Base-by-base conservation (phyloP, 2,797 vertebrate species). In the Triplophysa bombifrons region DNA sequence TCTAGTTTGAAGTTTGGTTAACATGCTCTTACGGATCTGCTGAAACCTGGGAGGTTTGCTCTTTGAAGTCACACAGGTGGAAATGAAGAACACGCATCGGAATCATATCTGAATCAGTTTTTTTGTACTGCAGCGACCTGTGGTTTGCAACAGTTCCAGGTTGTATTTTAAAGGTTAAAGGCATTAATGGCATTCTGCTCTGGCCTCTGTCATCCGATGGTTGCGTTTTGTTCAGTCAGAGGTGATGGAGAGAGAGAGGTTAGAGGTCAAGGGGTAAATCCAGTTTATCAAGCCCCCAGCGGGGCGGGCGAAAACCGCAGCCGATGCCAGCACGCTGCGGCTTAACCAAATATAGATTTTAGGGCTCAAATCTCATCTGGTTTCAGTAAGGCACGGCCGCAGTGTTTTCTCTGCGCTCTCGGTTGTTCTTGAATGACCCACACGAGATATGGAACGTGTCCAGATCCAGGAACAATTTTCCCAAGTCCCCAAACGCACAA, bases 301-400 rank as follows among this genome's bases (percentile, higher is more conserved):
- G 12, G 34, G 46, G 56, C 0, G 11, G 34, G 27, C 71, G 56
- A 74, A 78, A 74, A 64, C 70, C 76, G 30, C 22, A 66, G 66
- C 41, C 72, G 10, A 51, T 74, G 71, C 48, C 76, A 71, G 55
- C n/a, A n/a, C 14, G 12, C 46, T 44, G 27, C n/a, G 14, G 46
- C 55, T 58, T 34, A 78, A 13, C 56, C 58, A 73, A 72, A 80
- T 80, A 74, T 34, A 72, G 70, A 65, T 53, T 56, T 68, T 70
- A 56, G 74, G 55, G 58, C 71, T 78, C 13, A 48, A 66, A 63
- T 65, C 75, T 81, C 75, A 84, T 81, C 74, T 84, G 80, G 70
- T 74, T 81, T 60, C 53, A 25, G 51, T 84, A 81, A 84, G 65
- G 41, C 60, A n/a, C 44, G 20, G 69, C 34, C 72, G 60, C 74